phyloP scores from a whole-genome alignment of 2,113 vertebrate genomes.

The Oreochromis spilurus region DNA sequence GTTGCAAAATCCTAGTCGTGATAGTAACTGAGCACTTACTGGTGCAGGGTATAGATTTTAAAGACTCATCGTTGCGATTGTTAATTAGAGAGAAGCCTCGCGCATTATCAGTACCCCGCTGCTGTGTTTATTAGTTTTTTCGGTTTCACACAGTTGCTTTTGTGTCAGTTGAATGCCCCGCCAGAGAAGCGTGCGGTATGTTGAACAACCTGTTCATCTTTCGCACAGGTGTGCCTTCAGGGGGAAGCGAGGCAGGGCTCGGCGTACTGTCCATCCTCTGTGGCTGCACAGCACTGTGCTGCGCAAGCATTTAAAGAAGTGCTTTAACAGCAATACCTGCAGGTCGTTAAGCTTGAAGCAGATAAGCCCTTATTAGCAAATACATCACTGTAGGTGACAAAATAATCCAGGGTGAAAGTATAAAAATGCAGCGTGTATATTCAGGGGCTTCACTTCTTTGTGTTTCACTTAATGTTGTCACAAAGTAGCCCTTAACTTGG shows the following conservation, averaged over 20 bases:
- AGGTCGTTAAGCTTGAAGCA: background rate
- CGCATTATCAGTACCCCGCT: background rate
- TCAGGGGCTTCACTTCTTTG: background rate
- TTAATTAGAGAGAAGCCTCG: background rate
- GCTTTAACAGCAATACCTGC: background rate
- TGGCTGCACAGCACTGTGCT: background rate
- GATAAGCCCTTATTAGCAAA: background rate
- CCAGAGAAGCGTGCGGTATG: constrained; percentile 24
- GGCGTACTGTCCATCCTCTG: background rate
- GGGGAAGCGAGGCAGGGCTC: background rate
- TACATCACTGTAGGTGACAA: background rate
- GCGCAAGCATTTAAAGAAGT: background rate
- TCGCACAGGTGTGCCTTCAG: constrained; percentile 31
- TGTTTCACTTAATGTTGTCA: background rate
- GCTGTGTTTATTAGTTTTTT: background rate
- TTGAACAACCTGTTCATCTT: constrained; percentile 63
- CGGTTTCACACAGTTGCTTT: background rate
- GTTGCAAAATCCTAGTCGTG: background rate
- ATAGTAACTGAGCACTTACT: background rate
- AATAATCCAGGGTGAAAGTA: background rate
- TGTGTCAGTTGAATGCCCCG: background rate
- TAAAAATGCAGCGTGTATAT: background rate
- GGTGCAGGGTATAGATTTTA: background rate
- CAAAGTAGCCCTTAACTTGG: background rate
- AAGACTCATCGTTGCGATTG: background rate